phyloP scores from a whole-genome alignment of 1,140 invertebrate genomes.

The Tribolium madens region DNA sequence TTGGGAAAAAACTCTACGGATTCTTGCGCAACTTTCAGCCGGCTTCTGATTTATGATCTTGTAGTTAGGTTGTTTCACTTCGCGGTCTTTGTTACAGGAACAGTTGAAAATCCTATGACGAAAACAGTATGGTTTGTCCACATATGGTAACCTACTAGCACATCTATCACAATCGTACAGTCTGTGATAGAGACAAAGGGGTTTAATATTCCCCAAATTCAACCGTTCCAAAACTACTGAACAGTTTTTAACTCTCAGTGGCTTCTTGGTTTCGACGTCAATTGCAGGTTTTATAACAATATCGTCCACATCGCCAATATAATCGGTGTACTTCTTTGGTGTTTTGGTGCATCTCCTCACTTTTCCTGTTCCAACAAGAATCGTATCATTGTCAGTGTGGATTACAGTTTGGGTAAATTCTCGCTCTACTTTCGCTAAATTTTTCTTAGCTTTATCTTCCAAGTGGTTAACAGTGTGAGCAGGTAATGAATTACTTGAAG shows the following conservation, averaged over 20 bases:
- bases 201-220: slow-evolving; percentile 57
- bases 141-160: background rate
- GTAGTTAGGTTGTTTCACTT: background rate
- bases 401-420: slow-evolving; percentile 67
- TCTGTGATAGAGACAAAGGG: slow-evolving; percentile 63
- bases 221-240: slow-evolving; percentile 52
- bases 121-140: too few relatives aligned
- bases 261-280: background rate
- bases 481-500: slow-evolving; percentile 52
- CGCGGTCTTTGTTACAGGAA: too few relatives aligned
- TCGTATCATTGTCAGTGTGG: slow-evolving; percentile 63
- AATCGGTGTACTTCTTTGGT: slow-evolving; percentile 65
- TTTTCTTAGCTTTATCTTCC: slow-evolving; percentile 63
- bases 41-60: background rate
- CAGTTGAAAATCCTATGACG: too few relatives aligned
- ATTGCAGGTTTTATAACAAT: background rate
- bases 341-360: slow-evolving; percentile 60
- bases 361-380: slow-evolving; percentile 63
- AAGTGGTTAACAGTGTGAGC: slow-evolving; percentile 61
- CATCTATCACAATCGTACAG: slow-evolving; percentile 62
- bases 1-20: background rate
- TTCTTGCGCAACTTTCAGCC: slow-evolving; percentile 6
- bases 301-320: slow-evolving; percentile 52
- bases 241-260: slow-evolving; percentile 42
- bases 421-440: slow-evolving; percentile 65